Evolutionary conservation across 2,797 vertebrate genomes (phyloP).

Genomic region (Acipenser ruthenus): DNA sequence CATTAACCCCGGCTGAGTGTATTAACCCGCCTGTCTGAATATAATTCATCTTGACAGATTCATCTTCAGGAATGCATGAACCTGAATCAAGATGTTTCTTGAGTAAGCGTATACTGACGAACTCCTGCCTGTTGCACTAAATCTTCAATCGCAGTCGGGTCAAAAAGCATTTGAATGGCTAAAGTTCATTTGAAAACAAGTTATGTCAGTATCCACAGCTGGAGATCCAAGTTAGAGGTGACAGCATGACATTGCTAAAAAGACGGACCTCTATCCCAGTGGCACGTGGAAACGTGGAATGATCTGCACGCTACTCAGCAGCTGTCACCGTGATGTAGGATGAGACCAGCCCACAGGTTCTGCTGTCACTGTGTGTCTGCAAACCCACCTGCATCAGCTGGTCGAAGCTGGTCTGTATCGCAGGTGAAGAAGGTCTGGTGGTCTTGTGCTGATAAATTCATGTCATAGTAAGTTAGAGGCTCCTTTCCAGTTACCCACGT

Average conservation of each 20-base stretch:
- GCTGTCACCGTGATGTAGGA: too few species aligned
- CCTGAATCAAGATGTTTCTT: too few species aligned
- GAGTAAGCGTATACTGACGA: not conserved
- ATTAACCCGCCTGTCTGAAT: not conserved
- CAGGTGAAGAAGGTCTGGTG: constrained; percentile 96
- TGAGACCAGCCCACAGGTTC: too few species aligned
- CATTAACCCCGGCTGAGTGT: not conserved
- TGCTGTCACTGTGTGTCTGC: not conserved
- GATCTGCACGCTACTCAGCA: too few species aligned
- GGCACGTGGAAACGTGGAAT: too few species aligned
- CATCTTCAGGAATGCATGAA: not conserved
- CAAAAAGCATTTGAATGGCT: not conserved
- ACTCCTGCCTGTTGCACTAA: not conserved
- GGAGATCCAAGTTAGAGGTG: not conserved
- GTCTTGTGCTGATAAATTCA: constrained; percentile 97
- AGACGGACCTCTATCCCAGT: too few species aligned
- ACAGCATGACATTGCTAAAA: constrained; percentile 1
- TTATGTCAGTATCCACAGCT: not conserved
- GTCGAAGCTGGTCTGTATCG: constrained; percentile 82
- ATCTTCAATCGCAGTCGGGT: not conserved
- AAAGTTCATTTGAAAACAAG: not conserved
- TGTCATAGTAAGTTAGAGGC: constrained; percentile 94
- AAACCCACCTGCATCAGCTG: constrained; percentile 83
- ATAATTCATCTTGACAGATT: not conserved
- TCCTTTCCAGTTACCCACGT: constrained; percentile 97